These are phyloP conservation scores for Caenorhabditis imperialis DNA, from an alignment of 2,888 invertebrate genomes.

Conservation along the genomic window DNA sequence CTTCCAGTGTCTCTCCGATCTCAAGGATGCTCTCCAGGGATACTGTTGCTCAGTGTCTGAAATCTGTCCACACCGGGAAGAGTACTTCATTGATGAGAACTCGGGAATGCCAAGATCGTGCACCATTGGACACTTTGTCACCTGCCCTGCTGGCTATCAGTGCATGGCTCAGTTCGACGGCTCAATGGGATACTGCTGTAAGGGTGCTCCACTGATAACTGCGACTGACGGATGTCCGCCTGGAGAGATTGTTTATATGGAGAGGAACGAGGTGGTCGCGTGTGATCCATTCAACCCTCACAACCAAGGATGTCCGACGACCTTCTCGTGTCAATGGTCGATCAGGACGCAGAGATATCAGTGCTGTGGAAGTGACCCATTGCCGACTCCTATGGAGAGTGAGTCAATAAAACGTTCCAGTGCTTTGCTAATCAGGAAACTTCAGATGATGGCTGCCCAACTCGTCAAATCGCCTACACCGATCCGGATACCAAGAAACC, in stretches of 20 bases:
- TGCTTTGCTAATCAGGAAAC: not conserved
- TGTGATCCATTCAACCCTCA: constrained; percentile 68
- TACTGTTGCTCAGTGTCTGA: constrained; percentile 69
- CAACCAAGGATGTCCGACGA: constrained; percentile 65
- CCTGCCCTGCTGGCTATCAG: constrained; percentile 66
- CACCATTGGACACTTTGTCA: constrained; percentile 67
- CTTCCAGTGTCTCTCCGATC: constrained; percentile 64
- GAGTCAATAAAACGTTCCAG: no score
- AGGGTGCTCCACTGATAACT: constrained; percentile 50
- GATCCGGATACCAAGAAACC: constrained; percentile 67
- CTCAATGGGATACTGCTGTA: constrained; percentile 66
- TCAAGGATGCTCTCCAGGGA: constrained; percentile 68
- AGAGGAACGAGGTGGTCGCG: constrained; percentile 64
- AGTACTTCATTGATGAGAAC: constrained; percentile 67
- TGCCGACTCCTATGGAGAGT: constrained; percentile 66
- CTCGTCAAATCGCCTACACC: constrained; percentile 67
- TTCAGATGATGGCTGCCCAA: constrained; percentile 68
- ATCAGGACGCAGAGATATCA: constrained; percentile 67
- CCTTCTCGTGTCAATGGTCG: constrained; percentile 71
- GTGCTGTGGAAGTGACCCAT: constrained; percentile 67
- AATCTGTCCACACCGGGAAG: constrained; percentile 69
- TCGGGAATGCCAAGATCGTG: constrained; percentile 69
- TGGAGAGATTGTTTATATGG: constrained; percentile 69
- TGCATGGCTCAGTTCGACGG: constrained; percentile 66
- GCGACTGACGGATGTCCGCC: constrained; percentile 69